These are phyloP conservation scores for Liparis tanakae DNA, from an alignment of 2,797 vertebrate species.

Conservation along the genomic window DNA sequence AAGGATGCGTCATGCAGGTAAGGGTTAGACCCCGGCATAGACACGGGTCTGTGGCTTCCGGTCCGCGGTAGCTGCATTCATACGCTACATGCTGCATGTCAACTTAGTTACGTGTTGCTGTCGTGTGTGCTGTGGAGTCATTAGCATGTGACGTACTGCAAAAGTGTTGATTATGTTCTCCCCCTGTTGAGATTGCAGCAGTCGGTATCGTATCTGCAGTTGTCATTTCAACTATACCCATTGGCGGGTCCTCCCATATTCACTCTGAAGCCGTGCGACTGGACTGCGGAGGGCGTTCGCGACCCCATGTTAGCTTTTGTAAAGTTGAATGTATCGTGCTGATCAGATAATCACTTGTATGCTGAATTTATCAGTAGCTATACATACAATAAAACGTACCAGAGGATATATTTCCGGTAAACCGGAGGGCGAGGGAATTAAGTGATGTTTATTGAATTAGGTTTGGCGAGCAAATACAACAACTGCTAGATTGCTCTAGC, in stretches of 20 bases:
- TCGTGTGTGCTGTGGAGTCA: not conserved
- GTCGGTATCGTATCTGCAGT: not conserved
- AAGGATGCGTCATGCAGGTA: not conserved
- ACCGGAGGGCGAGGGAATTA: fast-evolving
- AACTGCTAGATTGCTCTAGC: not conserved
- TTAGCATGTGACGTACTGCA: not conserved
- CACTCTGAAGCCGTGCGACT: not conserved
- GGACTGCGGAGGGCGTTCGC: constrained; percentile 22
- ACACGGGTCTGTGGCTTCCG: too few species aligned
- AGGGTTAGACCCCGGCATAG: not conserved
- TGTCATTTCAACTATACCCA: not conserved
- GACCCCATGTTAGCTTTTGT: not conserved
- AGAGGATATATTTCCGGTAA: fast-evolving
- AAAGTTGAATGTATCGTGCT: not conserved
- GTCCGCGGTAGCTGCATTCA: not conserved
- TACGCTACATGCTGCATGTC: not conserved
- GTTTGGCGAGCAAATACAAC: not conserved
- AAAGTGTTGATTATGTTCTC: not conserved
- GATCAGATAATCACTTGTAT: not conserved
- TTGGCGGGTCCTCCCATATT: not conserved
- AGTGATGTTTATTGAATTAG: not conserved
- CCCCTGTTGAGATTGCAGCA: not conserved
- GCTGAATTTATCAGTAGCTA: not conserved
- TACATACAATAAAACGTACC: fast-evolving
- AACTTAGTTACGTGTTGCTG: not conserved